Evolutionary conservation across 2,113 vertebrate genomes (phyloP), one percentile per base, ranked within the genome.

Genomic region (Rhabdornis inornatus): DNA sequence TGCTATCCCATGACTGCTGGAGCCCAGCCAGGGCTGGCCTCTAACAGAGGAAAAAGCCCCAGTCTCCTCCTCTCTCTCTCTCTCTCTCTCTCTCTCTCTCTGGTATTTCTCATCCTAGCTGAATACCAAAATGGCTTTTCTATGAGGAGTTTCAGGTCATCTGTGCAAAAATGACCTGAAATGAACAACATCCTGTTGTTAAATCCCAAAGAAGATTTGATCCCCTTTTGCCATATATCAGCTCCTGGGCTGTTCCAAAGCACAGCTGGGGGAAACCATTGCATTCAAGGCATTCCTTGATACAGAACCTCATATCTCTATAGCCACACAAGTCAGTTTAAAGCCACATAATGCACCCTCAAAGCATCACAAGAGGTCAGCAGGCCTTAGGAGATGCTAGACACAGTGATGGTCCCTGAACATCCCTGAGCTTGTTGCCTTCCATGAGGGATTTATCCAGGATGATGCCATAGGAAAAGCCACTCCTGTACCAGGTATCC

Each of bases 251-350:
- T 78, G 15, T 63, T 60, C 55, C 18, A 6, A 44, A 69, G 60
- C 50, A 40, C 50, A 86, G 14, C 53, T 52, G 14, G 22, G 17
- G 53, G 17, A 59, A 77, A 33, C 7, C 33, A 37, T 37, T 77
- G 45, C 27, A 33, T 60, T 60, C 7, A 5, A 60, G 53, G 14
- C 33, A 44, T 7, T 77, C 11, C 15, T 27, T 0, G 0, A 28
- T 33, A 7, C 22, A 53, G 8, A 27, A 9, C 16, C 9, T 72
- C 0, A 0, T 19, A 37, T 17, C 11, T 81, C 61, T 39, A 1
- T 2, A 47, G 65, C 17, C 70, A 21, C 15, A 47, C 6, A 88
- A 18, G 11, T 61, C 19, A 57, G 9, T 28, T 78, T 66, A 75
- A 66, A 47, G 65, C 17, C 70, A 75, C 6, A 1, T 5, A 82